Evolutionary conservation across 2,797 vertebrate species (phyloP).

Genomic region (Poeciliopsis gracilis): DNA sequence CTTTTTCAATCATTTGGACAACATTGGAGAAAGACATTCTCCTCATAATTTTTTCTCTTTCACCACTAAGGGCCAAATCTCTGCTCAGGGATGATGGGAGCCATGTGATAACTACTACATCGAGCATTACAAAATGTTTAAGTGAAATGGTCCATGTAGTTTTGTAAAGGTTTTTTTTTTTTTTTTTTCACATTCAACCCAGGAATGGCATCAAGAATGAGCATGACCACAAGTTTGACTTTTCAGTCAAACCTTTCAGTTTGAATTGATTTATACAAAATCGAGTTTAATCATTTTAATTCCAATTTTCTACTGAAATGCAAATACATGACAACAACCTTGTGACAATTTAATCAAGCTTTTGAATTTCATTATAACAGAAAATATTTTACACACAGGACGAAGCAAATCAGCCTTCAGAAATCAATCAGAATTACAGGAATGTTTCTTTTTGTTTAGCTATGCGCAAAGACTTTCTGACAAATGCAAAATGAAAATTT

Average conservation of each 20-base stretch:
- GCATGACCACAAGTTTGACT: background rate
- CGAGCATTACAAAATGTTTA: background rate
- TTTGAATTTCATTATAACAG: background rate
- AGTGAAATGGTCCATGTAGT: background rate
- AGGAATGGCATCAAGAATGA: background rate
- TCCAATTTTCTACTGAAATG: background rate
- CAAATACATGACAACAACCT: background rate
- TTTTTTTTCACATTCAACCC: background rate
- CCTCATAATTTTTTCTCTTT: background rate
- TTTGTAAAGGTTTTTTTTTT: background rate
- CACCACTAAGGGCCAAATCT: background rate
- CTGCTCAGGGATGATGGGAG: background rate
- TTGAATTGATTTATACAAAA: background rate
- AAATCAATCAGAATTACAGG: background rate
- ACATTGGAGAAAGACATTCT: background rate
- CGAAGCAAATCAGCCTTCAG: background rate
- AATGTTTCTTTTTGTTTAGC: background rate
- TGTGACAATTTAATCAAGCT: background rate
- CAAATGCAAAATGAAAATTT: background rate
- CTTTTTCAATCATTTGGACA: background rate
- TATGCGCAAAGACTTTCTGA: background rate
- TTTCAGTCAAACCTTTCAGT: background rate
- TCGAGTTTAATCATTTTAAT: background rate
- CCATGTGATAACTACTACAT: background rate
- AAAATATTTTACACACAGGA: background rate